phyloP scores from a whole-genome alignment of 1,140 invertebrate genomes.

The Megathymus violae region DNA sequence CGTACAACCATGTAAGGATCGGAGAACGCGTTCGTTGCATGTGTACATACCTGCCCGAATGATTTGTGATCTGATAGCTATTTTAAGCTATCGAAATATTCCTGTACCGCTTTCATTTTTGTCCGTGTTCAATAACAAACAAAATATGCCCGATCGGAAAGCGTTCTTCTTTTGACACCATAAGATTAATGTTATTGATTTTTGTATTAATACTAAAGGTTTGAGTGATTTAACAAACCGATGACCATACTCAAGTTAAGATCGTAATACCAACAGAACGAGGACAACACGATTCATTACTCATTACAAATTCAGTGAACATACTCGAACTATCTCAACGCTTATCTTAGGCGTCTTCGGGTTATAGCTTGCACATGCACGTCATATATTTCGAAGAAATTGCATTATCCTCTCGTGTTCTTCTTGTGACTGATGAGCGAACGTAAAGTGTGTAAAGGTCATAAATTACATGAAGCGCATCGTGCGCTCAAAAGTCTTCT shows the following conservation, averaged over 20 bases:
- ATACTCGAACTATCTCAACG: conserved; percentile 33
- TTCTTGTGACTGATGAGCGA: conserved; percentile 19
- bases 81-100: conserved; percentile 72
- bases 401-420: conserved; percentile 24
- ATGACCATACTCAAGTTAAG: conserved; percentile 21
- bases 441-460: conserved; percentile 3
- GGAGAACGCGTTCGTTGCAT: conserved; percentile 32
- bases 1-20: conserved; percentile 43
- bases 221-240: conserved; percentile 45
- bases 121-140: conserved; percentile 66
- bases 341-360: conserved; percentile 34
- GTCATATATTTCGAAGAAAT: conserved; percentile 34
- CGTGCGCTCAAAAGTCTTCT: background rate
- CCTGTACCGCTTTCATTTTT: conserved; percentile 70
- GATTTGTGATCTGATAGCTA: conserved; percentile 74
- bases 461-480: background rate
- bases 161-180: conserved; percentile 57
- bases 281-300: conserved; percentile 33
- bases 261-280: conserved; percentile 24
- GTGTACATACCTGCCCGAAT: conserved; percentile 67
- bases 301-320: conserved; percentile 33
- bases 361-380: conserved; percentile 29
- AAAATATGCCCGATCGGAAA: conserved; percentile 60
- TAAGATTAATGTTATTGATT: conserved; percentile 62
- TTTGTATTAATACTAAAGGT: conserved; percentile 31